These are phyloP conservation scores for Xylocampa areola DNA, from an alignment of 2,888 invertebrate species.

Conservation along the genomic window DNA sequence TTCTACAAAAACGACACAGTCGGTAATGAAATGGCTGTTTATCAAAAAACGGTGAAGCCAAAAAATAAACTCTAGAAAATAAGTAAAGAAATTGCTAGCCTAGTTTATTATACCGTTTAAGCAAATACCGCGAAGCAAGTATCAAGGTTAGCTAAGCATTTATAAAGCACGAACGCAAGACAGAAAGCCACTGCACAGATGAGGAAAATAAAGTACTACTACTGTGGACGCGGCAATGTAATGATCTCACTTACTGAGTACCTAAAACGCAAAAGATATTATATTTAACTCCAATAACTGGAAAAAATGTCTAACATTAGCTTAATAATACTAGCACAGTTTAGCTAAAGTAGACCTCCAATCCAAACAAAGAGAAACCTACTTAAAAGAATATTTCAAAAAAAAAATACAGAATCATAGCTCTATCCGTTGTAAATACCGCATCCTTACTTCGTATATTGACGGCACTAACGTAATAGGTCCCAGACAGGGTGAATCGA, in stretches of 20 bases:
- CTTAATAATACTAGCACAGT: too few relatives aligned
- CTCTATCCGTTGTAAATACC: constrained; percentile 12
- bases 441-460: constrained; percentile 29
- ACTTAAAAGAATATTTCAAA: too few relatives aligned
- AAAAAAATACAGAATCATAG: background rate
- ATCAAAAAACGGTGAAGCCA: background rate
- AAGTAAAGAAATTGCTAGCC: constrained; percentile 38
- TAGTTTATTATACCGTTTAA: constrained; percentile 53
- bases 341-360: too few relatives aligned
- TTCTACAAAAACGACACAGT: too few relatives aligned
- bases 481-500: constrained; percentile 74
- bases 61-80: background rate
- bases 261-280: too few relatives aligned
- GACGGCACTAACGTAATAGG: constrained; percentile 67
- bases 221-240: constrained; percentile 32
- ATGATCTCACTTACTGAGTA: background rate
- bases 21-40: constrained; percentile 5
- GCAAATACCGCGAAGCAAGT: constrained; percentile 58
- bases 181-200: constrained; percentile 12
- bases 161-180: constrained; percentile 60
- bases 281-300: too few relatives aligned
- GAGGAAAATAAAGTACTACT: constrained; percentile 4
- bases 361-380: too few relatives aligned
- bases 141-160: constrained; percentile 69
- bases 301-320: too few relatives aligned